Evolutionary conservation across 2,888 invertebrate species (phyloP), one percentile per base, ranked within the genome.

Genomic region (Nasonia oneida): DNA sequence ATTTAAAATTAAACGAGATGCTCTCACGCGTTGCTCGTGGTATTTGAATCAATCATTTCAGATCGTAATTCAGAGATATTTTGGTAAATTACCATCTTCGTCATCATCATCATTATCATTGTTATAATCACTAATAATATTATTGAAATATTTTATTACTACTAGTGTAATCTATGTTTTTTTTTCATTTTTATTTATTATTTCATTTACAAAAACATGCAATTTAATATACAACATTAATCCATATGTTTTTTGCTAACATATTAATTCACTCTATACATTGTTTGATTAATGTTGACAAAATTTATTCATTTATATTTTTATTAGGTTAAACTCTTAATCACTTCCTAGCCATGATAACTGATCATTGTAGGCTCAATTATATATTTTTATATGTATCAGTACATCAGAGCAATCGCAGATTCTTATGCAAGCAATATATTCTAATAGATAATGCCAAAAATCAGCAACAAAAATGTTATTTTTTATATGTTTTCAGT

Each of bases 41-140:
- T 67, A 33, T 33, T 78, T 78, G 14, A 75, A 50, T 53, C 14
- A 75, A 12, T 75, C 18, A 33, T 50, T 73, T 75, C 47, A 75
- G 75, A 75, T 75, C 75, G 75, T 75, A 75, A 75, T 75, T 33
- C 75, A 75, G 75, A 75, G 50, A 53, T 33, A 29, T 18, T 75
- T 75, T 29, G 33, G 15, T 33, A 2, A 75, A 75, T 33, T 6
- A 75, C 4, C 75, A 75, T 75, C 18, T 15, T 53, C 37, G 42
- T 71, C 4, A 71, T 67, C 73, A 42, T 50, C 50, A 23, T 29
- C 74, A 75, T 29, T 29, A 29, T 74, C 50, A 53, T 75, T 12
- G 12, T 47, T 53, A 53, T 33, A 5, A 29, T 53, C 33, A 33
- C 18, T 75, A n/a, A 10, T 6, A 39, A 12, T 3, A 70, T 37